Conservation (phyloP, 92 coral and sea anemone genomes). For the Actinostola sp. region DNA sequence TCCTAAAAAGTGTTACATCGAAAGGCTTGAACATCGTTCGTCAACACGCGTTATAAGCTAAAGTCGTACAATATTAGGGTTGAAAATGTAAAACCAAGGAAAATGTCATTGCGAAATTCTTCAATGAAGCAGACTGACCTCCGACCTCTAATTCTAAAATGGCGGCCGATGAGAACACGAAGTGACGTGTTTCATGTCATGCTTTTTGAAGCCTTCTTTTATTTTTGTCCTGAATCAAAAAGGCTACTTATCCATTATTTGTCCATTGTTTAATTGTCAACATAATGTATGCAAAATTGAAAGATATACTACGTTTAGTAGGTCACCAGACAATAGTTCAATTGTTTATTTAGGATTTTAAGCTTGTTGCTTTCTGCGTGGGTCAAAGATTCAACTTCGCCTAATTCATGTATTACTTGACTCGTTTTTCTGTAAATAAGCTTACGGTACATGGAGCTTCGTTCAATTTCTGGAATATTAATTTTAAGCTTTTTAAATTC, state of each 20-base stretch:
- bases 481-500: too few species aligned
- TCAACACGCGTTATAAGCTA: too few species aligned
- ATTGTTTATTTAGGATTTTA: not conserved
- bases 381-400: slow-evolving; percentile 11
- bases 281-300: not conserved
- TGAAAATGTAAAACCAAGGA: too few species aligned
- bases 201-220: not conserved
- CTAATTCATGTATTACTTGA: slow-evolving; percentile 12
- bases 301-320: not conserved
- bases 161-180: not conserved
- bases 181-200: too few species aligned
- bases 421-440: slow-evolving; percentile 36
- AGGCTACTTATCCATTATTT: not conserved
- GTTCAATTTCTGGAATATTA: too few species aligned
- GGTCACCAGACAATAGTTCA: too few species aligned
- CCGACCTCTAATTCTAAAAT: not conserved
- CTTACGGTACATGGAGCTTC: not conserved
- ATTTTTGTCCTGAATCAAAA: not conserved
- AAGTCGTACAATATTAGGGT: too few species aligned
- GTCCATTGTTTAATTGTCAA: not conserved
- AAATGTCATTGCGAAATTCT: too few species aligned
- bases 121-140: not conserved
- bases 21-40: too few species aligned
- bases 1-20: too few species aligned
- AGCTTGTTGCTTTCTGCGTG: not conserved